phyloP scores from a whole-genome alignment of 2,888 invertebrate genomes.

The Cylindroiulus punctatus region DNA sequence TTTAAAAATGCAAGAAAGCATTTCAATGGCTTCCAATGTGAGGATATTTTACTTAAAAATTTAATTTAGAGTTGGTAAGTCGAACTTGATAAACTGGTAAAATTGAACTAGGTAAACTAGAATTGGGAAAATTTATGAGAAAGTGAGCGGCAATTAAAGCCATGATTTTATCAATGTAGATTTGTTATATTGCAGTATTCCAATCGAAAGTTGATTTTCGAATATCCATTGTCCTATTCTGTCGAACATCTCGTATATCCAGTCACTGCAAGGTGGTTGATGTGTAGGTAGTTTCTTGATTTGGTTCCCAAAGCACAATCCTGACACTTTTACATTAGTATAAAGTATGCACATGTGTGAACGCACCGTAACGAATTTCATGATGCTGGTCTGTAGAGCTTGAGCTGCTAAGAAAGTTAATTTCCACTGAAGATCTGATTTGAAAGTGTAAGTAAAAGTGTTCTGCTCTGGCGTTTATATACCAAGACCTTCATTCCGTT shows the following conservation, averaged over 20 bases:
- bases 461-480: slow-evolving; percentile 48
- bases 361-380: slow-evolving; percentile 51
- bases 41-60: too few species aligned
- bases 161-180: too few species aligned
- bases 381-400: not conserved
- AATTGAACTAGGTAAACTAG: too few species aligned
- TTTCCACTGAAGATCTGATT: not conserved
- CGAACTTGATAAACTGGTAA: too few species aligned
- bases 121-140: too few species aligned
- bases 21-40: too few species aligned
- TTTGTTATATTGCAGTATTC: not conserved
- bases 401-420: not conserved
- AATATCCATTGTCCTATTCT: not conserved
- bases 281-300: not conserved
- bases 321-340: not conserved
- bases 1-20: too few species aligned
- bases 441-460: slow-evolving; percentile 52
- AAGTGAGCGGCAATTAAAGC: too few species aligned
- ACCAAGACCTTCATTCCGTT: slow-evolving; percentile 47
- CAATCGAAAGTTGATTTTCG: not conserved
- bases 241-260: not conserved
- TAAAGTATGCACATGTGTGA: not conserved
- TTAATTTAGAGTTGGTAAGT: too few species aligned
- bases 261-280: not conserved
- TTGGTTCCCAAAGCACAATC: not conserved